Conservation (phyloP, 2,797 vertebrate genomes). For the Pseudochaenichthys georgianus region DNA sequence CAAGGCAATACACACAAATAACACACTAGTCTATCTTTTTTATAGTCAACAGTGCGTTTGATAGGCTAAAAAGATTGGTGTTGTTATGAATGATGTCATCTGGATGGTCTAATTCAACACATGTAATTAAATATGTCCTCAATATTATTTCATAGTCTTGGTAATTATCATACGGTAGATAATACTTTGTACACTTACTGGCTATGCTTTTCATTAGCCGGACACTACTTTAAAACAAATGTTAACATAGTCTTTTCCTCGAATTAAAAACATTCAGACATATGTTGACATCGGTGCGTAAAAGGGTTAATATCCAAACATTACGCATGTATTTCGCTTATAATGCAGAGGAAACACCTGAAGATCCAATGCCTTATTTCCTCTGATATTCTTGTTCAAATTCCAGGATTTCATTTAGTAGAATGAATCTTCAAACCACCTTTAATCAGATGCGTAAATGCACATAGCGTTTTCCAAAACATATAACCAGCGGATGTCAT, state of each 20-base stretch:
- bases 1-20: slow-evolving; percentile 54
- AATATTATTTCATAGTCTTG: slow-evolving; percentile 22
- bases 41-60: slow-evolving; percentile 63
- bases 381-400: not conserved
- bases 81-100: slow-evolving; percentile 46
- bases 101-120: slow-evolving; percentile 46
- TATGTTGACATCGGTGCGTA: slow-evolving; percentile 26
- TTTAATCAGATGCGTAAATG: slow-evolving; percentile 39
- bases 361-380: not conserved
- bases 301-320: slow-evolving; percentile 12
- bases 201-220: not conserved
- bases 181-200: slow-evolving; percentile 10
- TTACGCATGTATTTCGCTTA: slow-evolving; percentile 4
- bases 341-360: not conserved
- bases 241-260: not conserved
- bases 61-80: slow-evolving; percentile 50
- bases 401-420: not conserved
- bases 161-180: slow-evolving; percentile 22
- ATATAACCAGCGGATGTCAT: not conserved
- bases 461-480: not conserved
- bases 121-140: slow-evolving; percentile 20
- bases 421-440: not conserved
- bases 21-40: slow-evolving; percentile 39
- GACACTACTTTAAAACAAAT: slow-evolving; percentile 8
- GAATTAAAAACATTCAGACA: slow-evolving; percentile 12